Evolutionary conservation across 2,888 invertebrate species (phyloP).

Genomic region (Polietes domitor): DNA sequence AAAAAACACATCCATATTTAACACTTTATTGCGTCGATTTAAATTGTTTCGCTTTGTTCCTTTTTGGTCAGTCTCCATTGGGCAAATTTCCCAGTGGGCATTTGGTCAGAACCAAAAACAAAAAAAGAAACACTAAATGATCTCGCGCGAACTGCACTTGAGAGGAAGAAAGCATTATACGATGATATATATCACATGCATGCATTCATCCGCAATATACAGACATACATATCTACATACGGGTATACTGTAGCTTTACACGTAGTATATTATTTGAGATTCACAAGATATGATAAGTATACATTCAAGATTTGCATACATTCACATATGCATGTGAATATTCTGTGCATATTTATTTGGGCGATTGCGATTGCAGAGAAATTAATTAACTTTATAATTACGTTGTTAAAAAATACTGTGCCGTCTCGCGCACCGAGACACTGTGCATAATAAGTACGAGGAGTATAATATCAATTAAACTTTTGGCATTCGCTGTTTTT

Average conservation of each 20-base stretch:
- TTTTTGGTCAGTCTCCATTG: background rate
- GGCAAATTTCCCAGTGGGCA: background rate
- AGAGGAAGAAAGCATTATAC: conserved; percentile 13
- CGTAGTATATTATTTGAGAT: background rate
- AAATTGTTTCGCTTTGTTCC: background rate
- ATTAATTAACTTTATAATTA: conserved; percentile 23
- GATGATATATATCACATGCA: conserved; percentile 8
- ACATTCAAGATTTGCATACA: background rate
- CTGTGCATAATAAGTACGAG: background rate
- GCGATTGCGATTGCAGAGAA: background rate
- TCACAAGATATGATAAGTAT: background rate
- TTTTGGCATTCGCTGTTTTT: background rate
- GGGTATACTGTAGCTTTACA: background rate
- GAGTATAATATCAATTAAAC: background rate
- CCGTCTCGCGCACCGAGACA: background rate
- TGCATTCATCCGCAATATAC: background rate
- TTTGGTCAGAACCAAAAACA: background rate
- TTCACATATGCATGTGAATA: background rate
- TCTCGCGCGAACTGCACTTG: conserved; percentile 30
- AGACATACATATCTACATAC: background rate
- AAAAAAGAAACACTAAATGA: background rate
- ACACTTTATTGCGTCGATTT: background rate
- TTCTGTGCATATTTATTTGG: background rate
- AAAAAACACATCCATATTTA: conserved; percentile 5
- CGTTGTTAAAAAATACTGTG: conserved; percentile 12